Evolutionary conservation across 2,797 vertebrate species (phyloP).

Genomic region (Sebastolobus altivelis): DNA sequence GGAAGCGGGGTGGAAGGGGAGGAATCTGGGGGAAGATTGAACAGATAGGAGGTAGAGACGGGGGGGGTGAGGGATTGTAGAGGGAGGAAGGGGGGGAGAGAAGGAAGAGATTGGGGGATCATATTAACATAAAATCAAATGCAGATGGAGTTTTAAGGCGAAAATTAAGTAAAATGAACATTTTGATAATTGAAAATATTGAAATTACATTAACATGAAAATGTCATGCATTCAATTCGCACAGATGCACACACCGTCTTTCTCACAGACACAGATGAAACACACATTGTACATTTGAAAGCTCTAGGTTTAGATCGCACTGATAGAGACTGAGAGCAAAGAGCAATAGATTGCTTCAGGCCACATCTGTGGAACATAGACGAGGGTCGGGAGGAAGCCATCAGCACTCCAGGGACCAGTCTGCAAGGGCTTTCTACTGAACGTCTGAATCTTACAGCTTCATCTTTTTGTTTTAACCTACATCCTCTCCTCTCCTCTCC

Average conservation of each 20-base stretch:
- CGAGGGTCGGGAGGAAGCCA: conserved; percentile 47
- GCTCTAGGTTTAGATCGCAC: conserved; percentile 4
- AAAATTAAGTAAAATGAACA: conserved; percentile 43
- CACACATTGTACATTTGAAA: conserved; percentile 13
- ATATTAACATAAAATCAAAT: conserved; percentile 35
- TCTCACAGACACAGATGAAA: conserved; percentile 4
- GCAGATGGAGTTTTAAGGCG: conserved; percentile 32
- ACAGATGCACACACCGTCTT: conserved; percentile 2
- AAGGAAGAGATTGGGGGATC: neutral
- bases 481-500: neutral
- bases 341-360: conserved; percentile 33
- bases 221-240: conserved; percentile 16
- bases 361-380: conserved; percentile 48
- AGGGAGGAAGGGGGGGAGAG: neutral
- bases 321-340: conserved; percentile 25
- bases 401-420: conserved; percentile 26
- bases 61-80: conserved; percentile 1
- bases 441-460: conserved; percentile 23
- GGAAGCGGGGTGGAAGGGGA: conserved; percentile 81
- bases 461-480: conserved; percentile 20
- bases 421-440: conserved; percentile 38
- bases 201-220: conserved; percentile 41
- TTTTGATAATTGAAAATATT: conserved; percentile 37
- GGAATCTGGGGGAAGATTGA: conserved; percentile 75
- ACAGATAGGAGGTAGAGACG: conserved; percentile 1